Evolutionary conservation across 2,888 invertebrate genomes (phyloP).

Genomic region (Cephus runcator): DNA sequence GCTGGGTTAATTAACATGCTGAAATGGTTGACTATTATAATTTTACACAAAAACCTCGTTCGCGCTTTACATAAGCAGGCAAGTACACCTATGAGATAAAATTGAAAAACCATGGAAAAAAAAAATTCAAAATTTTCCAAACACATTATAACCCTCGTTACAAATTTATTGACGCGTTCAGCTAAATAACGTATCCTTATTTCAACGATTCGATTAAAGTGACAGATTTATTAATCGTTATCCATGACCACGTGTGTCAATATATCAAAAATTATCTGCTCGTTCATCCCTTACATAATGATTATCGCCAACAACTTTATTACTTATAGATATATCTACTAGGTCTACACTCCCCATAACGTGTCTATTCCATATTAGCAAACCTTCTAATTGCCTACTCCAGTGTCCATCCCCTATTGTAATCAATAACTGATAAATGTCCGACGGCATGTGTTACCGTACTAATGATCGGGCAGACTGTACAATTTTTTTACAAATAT

Average conservation of each 20-base stretch:
- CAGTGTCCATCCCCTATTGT: constrained; percentile 5
- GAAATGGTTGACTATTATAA: neutral
- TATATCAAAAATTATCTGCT: neutral
- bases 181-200: neutral
- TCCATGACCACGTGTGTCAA: neutral
- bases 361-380: constrained; percentile 52
- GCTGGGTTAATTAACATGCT: neutral
- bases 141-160: neutral
- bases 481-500: neutral
- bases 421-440: neutral
- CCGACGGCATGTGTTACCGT: neutral
- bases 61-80: neutral
- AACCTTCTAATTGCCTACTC: constrained; percentile 56
- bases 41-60: neutral
- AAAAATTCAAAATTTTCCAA: neutral
- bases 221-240: neutral
- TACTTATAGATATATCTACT: neutral
- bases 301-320: neutral
- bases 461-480: neutral
- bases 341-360: neutral
- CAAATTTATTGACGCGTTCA: neutral
- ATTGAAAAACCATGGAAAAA: neutral
- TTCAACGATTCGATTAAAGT: neutral
- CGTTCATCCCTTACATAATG: neutral
- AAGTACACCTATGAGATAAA: neutral